Conservation (phyloP, 2,113 vertebrate species). For the Calyptomena viridis region DNA sequence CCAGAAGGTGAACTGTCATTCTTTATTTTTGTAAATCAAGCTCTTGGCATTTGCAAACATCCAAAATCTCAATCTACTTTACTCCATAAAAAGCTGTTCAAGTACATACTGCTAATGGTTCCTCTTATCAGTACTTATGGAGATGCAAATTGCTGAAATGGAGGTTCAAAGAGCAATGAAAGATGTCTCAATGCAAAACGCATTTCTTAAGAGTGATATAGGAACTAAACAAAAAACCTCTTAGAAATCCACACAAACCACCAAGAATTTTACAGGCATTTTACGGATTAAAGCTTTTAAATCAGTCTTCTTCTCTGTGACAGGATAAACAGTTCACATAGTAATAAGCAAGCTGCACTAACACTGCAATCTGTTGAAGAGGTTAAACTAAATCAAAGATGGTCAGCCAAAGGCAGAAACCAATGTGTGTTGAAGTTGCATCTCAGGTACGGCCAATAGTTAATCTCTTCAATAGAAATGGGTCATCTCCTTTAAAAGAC, state of each 20-base stretch:
- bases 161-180: neutral
- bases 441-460: neutral
- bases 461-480: neutral
- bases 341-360: neutral
- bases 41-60: neutral
- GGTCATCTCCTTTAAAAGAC: neutral
- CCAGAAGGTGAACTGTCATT: conserved; percentile 34
- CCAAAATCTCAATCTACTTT: neutral
- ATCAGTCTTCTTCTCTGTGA: neutral
- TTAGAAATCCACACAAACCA: neutral
- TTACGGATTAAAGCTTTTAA: neutral
- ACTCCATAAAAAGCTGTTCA: neutral
- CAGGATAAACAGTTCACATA: neutral
- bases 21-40: conserved; percentile 16
- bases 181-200: neutral
- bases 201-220: neutral
- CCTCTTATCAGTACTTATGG: neutral
- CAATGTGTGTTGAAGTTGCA: neutral
- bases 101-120: neutral
- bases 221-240: neutral
- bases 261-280: neutral
- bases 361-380: neutral
- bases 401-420: neutral
- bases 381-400: neutral
- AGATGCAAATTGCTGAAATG: neutral